Evolutionary conservation across 2,888 invertebrate genomes (phyloP).

Genomic region (Gastrophysa polygoni): DNA sequence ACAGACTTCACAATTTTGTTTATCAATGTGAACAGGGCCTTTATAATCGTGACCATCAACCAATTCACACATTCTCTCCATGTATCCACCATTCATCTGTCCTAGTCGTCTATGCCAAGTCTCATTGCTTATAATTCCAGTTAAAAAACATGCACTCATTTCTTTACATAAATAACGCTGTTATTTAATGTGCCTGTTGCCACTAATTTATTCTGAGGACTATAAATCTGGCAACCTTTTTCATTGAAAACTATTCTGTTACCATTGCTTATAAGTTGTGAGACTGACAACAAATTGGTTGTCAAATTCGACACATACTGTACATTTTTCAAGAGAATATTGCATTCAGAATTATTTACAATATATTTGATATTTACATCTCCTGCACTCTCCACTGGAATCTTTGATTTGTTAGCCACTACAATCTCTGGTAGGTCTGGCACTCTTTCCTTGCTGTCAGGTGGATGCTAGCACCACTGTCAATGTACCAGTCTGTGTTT

Average conservation of each 20-base stretch:
- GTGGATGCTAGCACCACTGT: slow-evolving; percentile 42
- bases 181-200: slow-evolving; percentile 31
- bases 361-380: slow-evolving; percentile 16
- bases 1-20: too few species aligned
- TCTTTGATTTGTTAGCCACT: slow-evolving; percentile 24
- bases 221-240: slow-evolving; percentile 13
- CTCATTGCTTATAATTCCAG: background rate
- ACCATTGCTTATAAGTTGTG: slow-evolving; percentile 15
- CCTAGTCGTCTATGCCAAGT: slow-evolving; percentile 32
- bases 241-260: slow-evolving; percentile 24
- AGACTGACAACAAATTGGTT: slow-evolving; percentile 27
- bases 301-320: slow-evolving; percentile 22
- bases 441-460: slow-evolving; percentile 29
- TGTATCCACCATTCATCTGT: slow-evolving; percentile 25
- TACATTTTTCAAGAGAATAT: slow-evolving; percentile 22
- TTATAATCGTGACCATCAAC: slow-evolving; percentile 29
- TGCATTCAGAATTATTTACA: slow-evolving; percentile 13
- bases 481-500: slow-evolving; percentile 41
- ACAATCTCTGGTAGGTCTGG: slow-evolving; percentile 20
- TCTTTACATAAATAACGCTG: slow-evolving; percentile 31
- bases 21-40: slow-evolving; percentile 14
- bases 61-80: slow-evolving; percentile 24
- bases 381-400: slow-evolving; percentile 22
- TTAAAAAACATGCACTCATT: slow-evolving; percentile 2
- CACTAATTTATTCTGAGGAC: slow-evolving; percentile 30